A percentile compares a stretch with the other conserved stretches of the same genome.
phyloP scores from a whole-genome alignment of 2,113 vertebrate species.

The Nothobranchius furzeri region DNA sequence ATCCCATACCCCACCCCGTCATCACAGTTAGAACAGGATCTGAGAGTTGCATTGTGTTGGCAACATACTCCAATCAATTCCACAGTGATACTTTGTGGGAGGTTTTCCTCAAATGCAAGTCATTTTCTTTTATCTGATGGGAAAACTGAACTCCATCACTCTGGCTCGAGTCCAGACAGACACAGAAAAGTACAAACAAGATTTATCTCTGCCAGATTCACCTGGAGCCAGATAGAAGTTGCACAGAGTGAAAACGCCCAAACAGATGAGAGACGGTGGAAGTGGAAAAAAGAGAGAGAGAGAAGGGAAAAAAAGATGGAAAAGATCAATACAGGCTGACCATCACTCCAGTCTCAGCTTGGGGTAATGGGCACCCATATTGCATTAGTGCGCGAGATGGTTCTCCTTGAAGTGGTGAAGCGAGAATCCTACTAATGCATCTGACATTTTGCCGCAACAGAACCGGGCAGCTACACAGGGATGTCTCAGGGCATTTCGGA shows the following conservation, averaged over 20 bases:
- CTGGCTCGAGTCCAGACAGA: constrained; percentile 59
- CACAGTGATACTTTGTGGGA: constrained; percentile 57
- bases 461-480: constrained; percentile 46
- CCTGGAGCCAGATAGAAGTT: constrained; percentile 62
- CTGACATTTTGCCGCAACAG: constrained; percentile 67
- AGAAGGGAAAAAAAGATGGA: constrained; percentile 3
- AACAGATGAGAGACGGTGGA: constrained; percentile 39
- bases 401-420: constrained; percentile 75
- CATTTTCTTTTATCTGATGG: constrained; percentile 67
- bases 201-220: constrained; percentile 66
- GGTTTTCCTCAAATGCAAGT: constrained; percentile 58
- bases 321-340: constrained; percentile 70
- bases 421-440: constrained; percentile 74
- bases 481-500: constrained; percentile 42
- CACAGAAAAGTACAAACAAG: constrained; percentile 62
- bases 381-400: constrained; percentile 70
- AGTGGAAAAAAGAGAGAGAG: not conserved
- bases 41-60: constrained; percentile 54
- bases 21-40: constrained; percentile 30
- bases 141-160: constrained; percentile 55
- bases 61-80: constrained; percentile 63
- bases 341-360: constrained; percentile 64
- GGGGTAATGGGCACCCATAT: constrained; percentile 73
- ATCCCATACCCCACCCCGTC: not conserved
- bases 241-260: constrained; percentile 37